phyloP scores from a whole-genome alignment of 2,888 invertebrate species.

The Pegoplata infirma region DNA sequence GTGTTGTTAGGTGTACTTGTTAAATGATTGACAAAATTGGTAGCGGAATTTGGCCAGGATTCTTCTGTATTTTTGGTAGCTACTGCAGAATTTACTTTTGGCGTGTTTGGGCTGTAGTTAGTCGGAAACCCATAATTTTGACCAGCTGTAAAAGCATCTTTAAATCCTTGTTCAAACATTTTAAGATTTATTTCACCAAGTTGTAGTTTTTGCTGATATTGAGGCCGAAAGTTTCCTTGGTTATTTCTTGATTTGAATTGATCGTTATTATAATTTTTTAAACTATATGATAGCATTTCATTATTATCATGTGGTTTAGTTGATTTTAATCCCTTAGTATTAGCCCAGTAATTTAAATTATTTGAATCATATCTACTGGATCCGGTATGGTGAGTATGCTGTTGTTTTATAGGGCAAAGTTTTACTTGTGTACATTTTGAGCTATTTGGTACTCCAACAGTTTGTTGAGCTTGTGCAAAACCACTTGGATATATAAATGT shows the following conservation, averaged over 20 bases:
- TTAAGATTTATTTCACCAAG: background rate
- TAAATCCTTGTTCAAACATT: too few species aligned
- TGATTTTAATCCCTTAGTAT: background rate
- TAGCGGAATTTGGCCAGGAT: too few species aligned
- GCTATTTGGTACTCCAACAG: background rate
- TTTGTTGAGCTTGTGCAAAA: background rate
- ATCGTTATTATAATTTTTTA: background rate
- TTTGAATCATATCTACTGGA: background rate
- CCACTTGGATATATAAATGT: constrained; percentile 10
- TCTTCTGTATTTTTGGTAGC: background rate
- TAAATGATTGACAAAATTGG: too few species aligned
- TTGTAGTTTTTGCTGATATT: background rate
- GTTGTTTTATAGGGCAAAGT: background rate
- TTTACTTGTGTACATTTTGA: background rate
- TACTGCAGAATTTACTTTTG: background rate
- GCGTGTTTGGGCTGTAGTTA: background rate
- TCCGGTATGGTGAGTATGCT: background rate
- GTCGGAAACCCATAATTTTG: background rate
- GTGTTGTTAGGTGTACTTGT: background rate
- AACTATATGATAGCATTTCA: background rate
- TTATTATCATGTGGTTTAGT: background rate
- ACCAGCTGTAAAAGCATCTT: too few species aligned
- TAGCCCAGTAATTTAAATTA: background rate
- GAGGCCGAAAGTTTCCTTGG: background rate
- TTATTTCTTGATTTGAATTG: background rate